Evolutionary conservation across 2,797 vertebrate species (phyloP), one percentile per base, ranked within the genome.

Genomic region (Anabacerthia variegaticeps): DNA sequence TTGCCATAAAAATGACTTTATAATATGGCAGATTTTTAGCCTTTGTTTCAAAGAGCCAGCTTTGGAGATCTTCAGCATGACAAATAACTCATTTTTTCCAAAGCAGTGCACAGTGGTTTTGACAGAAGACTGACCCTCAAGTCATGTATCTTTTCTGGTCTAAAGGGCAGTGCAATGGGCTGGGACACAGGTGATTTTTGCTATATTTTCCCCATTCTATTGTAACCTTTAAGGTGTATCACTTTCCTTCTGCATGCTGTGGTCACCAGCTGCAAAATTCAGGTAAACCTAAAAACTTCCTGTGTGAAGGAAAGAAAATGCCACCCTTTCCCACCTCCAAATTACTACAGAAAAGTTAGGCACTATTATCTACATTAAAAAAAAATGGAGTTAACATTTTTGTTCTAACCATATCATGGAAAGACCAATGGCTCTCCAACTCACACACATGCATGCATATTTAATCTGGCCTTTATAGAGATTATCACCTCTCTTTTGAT

Each of bases 181-280:
- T 81, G 22, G 13, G 37, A 61, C 24, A 14, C 36, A 21, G 4
- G 4, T 55, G 46, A 52, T 51, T 93, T 66, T 62, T 75, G 18
- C 17, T 62, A 32, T 72, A 4, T 58, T 65, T 75, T 69, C 30
- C 17, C 8, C 28, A 39, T 12, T 62, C 13, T 69, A 73, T 59
- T n/a, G 26, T 39, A 76, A 69, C 41, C n/a, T 28, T 77, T 61
- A 44, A 62, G 15, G 43, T 62, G 5, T 7, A 36, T 41, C 66
- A 32, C 30, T 68, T 65, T 26, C n/a, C 12, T 68, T 66, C 62
- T 59, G 14, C 14, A 30, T 51, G 18, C 46, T 65, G 13, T 41
- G 19, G 36, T 59, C n/a, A 76, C 22, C 30, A 72, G 36, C 46
- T 72, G 61, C 68, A 92, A 84, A 88, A 86, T 59, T 65, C 74